Evolutionary conservation across 2,113 vertebrate species (phyloP), one percentile per base, ranked within the genome.

Genomic region (Ceyx melanurus): DNA sequence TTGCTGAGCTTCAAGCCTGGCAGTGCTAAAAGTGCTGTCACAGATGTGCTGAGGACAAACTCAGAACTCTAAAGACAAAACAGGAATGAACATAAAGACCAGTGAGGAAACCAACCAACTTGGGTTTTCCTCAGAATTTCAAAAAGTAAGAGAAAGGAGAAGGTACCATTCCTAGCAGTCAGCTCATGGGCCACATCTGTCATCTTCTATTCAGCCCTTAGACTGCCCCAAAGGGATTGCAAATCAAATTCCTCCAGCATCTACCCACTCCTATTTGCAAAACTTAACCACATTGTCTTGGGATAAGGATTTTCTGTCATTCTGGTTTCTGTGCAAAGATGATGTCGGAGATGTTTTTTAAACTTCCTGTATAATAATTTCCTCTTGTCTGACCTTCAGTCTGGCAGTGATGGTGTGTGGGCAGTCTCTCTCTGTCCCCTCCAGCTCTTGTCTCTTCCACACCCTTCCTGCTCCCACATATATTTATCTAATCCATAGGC

Each of bases 361-460:
- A 90, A 90, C 79, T 94, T 94, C 20, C 23, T 60, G 10, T 62
- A 51, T 81, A 84, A 84, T 40, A 28, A 82, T 82, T 97, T 97
- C 67, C 66, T 94, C 19, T 94, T 45, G 68, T 86, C 65, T 81
- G 45, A 83, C 70, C 51, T 93, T 91, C 51, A 61, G 8, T 51
- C 31, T 76, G 51, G 31, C 43, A 28, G 3, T 13, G 43, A 15
- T 90, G 62, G 29, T 56, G 40, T 79, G 11, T 1, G 1, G 65
- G 18, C 56, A 37, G 20, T 43, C 6, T 42, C 6, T 42, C 37
- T 35, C 31, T 75, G 61, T 19, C 13, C 4, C 20, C 31, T 7
- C 14, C 42, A 66, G 42, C 42, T 19, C 62, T 28, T 62, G 10
- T 61, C 15, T 54, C 18, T 73, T 67, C 33, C 53, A 37, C 12